phyloP scores from a whole-genome alignment of 2,113 vertebrate species.

The Boleophthalmus pectinirostris region DNA sequence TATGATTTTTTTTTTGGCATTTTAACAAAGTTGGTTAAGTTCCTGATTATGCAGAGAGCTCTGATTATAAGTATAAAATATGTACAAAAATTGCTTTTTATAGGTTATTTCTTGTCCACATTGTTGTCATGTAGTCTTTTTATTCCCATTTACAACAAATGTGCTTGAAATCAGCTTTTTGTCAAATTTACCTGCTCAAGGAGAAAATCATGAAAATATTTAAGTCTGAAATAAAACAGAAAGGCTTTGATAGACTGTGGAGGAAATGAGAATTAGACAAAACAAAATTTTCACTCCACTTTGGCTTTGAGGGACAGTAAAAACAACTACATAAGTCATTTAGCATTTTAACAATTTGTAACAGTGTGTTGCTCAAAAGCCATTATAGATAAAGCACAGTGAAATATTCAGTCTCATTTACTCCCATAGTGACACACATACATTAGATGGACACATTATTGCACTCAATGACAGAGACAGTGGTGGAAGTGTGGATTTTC shows the following conservation, averaged over 20 bases:
- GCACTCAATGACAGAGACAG: slow-evolving; percentile 66
- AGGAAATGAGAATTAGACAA: neutral
- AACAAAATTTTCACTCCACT: neutral
- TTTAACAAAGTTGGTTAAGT: too few relatives aligned
- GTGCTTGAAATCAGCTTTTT: neutral
- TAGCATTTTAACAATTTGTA: neutral
- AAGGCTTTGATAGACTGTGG: neutral
- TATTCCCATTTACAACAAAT: neutral
- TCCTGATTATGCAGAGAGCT: too few relatives aligned
- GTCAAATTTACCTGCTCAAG: neutral
- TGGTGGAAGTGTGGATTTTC: slow-evolving; percentile 19
- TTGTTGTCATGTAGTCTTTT: neutral
- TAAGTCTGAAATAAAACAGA: neutral
- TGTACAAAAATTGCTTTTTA: too few relatives aligned
- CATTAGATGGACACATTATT: slow-evolving; percentile 55
- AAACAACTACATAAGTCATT: neutral
- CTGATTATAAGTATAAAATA: too few relatives aligned
- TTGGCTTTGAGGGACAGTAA: neutral
- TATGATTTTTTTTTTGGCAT: too few relatives aligned
- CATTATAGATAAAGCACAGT: slow-evolving; percentile 26
- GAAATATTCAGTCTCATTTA: slow-evolving; percentile 23
- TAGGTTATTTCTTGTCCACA: too few relatives aligned
- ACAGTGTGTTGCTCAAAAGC: neutral
- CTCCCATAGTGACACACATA: slow-evolving; percentile 44
- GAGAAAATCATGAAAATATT: neutral